Base-by-base conservation (phyloP, 2,888 invertebrate species). In the Mayetiola destructor region DNA sequence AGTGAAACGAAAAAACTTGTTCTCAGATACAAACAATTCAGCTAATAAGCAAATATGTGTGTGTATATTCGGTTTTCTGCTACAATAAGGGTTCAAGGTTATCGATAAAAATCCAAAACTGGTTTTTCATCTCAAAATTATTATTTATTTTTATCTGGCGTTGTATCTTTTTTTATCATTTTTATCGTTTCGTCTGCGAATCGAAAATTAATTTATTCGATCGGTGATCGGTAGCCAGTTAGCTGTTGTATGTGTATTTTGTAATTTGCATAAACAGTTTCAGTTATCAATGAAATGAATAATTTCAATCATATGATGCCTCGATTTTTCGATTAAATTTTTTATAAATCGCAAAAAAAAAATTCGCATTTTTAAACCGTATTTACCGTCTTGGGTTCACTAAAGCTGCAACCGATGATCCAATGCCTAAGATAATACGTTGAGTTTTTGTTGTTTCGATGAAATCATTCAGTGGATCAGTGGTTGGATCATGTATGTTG, bases 331-430 rank as follows among this genome's bases (percentile, higher is more conserved):
- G 42, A 42, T 42, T 42, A 42, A 23, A 14, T 14, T 16, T 39
- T 20, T 3, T 23, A 48, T 48, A 16, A 23, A 42, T 8, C 14
- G 6, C 27, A 4, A 27, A 4, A 29, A 29, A 9, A 52, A 52
- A 52, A n/a, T n/a, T n/a, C n/a, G n/a, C n/a, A n/a, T n/a, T n/a
- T n/a, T 20, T 20, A 52, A 30, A 52, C 6, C 3, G 52, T 29
- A 5, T 42, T 21, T 8, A 72, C 72, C 83, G 76, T 58, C 76
- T 75, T 8, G 97, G 97, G 74, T 94, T 81, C 10, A 85, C 65
- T 42, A 97, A 73, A 1, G 93, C 82, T 57, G 89, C 77, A 27
- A 83, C 74, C 20, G 93, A 90, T n/a, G 95, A 89, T 9, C 96
- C 96, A n/a, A 82, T 75, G 16, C 85, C 77, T 36, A 99, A 75